These are phyloP conservation scores for Adrianichthys oophorus DNA, from an alignment of 2,797 vertebrate genomes.

Conservation along the genomic window DNA sequence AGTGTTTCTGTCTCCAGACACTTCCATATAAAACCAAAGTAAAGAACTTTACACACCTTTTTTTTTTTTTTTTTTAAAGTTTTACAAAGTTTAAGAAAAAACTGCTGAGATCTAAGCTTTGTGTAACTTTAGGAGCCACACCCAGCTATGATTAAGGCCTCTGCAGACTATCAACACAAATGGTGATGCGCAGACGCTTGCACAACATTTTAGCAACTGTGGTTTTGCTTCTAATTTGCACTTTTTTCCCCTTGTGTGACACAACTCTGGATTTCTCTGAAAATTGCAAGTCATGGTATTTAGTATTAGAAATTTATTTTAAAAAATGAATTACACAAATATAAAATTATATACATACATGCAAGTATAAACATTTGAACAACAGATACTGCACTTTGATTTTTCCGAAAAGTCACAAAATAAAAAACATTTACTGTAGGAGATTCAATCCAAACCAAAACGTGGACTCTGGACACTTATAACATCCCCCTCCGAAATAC, in stretches of 20 bases:
- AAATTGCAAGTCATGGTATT: background rate
- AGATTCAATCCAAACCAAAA: conserved; percentile 4
- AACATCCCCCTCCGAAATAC: conserved; percentile 22
- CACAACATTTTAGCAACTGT: background rate
- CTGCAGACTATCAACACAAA: conserved; percentile 20
- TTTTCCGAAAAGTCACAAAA: conserved; percentile 16
- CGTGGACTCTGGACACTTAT: conserved; percentile 29
- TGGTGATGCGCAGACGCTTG: conserved; percentile 10
- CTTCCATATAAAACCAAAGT: conserved; percentile 17
- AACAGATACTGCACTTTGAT: conserved; percentile 1
- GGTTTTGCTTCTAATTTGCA: background rate
- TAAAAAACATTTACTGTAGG: conserved; percentile 16
- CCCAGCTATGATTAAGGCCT: conserved; percentile 55
- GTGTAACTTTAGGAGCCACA: conserved; percentile 37
- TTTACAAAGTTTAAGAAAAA: conserved; percentile 12
- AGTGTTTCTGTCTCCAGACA: conserved; percentile 3
- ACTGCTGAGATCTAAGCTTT: conserved; percentile 8
- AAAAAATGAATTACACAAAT: conserved; percentile 51
- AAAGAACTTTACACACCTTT: background rate
- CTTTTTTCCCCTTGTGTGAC: background rate
- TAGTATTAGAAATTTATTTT: conserved; percentile 50
- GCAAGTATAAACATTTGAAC: conserved; percentile 50
- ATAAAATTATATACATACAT: conserved; percentile 56
- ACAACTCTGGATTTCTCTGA: no score
- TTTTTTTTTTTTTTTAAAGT: conserved; percentile 15